These are phyloP conservation scores for Brotogeris chrysoptera DNA, from an alignment of 2,797 vertebrate species.

Conservation along the genomic window DNA sequence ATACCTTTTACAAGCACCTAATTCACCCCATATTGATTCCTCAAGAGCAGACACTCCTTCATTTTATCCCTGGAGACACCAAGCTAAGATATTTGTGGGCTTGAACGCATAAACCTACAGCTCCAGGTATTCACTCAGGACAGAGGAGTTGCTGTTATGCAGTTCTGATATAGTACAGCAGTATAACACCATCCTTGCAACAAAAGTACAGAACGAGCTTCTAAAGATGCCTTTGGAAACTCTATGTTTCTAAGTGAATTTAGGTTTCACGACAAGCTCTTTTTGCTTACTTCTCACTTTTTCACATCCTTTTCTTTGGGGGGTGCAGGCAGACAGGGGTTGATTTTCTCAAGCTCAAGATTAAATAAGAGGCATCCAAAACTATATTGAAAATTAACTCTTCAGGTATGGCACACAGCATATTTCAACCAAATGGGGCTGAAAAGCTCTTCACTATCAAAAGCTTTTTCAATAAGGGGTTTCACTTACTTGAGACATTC, in stretches of 20 bases:
- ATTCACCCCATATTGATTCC: background rate
- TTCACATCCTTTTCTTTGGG: background rate
- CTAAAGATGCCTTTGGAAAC: background rate
- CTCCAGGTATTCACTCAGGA: background rate
- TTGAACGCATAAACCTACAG: background rate
- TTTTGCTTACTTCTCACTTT: background rate
- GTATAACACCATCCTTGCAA: background rate
- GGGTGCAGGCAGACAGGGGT: rapidly evolving
- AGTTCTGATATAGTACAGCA: background rate
- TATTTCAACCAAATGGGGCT: background rate
- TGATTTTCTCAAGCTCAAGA: background rate
- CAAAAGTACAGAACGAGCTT: slow-evolving; percentile 10
- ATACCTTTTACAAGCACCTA: background rate
- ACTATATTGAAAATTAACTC: background rate
- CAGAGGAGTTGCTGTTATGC: background rate
- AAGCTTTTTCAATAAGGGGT: background rate
- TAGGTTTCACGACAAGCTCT: background rate
- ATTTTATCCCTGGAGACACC: background rate
- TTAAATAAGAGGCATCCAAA: background rate
- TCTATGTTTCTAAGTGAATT: background rate
- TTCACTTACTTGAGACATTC: background rate
- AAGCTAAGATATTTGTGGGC: background rate
- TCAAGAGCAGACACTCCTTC: background rate
- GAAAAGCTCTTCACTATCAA: background rate
- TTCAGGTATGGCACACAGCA: background rate